phyloP scores from a whole-genome alignment of 2,888 invertebrate species.

The Eulithis testata region DNA sequence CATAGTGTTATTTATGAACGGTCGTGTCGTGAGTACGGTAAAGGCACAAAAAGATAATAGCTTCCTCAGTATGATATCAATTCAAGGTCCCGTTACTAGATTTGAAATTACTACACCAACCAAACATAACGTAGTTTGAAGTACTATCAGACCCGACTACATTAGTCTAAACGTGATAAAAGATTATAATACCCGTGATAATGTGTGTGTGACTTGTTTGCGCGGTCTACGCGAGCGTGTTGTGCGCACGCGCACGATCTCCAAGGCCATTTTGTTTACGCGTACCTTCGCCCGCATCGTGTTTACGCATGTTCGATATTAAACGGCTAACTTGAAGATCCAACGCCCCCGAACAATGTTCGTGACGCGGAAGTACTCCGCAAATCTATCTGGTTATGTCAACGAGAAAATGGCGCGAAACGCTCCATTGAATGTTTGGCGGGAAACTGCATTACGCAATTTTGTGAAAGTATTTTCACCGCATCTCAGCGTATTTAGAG shows the following conservation, averaged over 20 bases:
- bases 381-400: conserved; percentile 60
- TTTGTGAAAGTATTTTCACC: conserved; percentile 68
- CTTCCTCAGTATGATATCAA: conserved; percentile 33
- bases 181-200: conserved; percentile 65
- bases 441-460: conserved; percentile 73
- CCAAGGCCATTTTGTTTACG: conserved; percentile 81
- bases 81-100: conserved; percentile 46
- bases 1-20: background rate
- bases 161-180: conserved; percentile 62
- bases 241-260: conserved; percentile 62
- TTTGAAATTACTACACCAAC: conserved; percentile 36
- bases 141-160: conserved; percentile 45
- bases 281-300: conserved; percentile 61
- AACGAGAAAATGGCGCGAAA: conserved; percentile 76
- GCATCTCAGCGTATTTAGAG: conserved; percentile 34
- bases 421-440: conserved; percentile 77
- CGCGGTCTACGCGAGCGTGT: conserved; percentile 55
- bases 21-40: conserved; percentile 8
- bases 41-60: conserved; percentile 24
- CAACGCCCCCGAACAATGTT: conserved; percentile 41
- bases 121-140: conserved; percentile 42
- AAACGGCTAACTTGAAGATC: conserved; percentile 56
- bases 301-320: conserved; percentile 65
- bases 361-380: conserved; percentile 47
- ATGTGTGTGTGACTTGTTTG: conserved; percentile 62